These are phyloP conservation scores for Papilio aristodemus DNA, from an alignment of 1,140 invertebrate species.

Conservation along the genomic window DNA sequence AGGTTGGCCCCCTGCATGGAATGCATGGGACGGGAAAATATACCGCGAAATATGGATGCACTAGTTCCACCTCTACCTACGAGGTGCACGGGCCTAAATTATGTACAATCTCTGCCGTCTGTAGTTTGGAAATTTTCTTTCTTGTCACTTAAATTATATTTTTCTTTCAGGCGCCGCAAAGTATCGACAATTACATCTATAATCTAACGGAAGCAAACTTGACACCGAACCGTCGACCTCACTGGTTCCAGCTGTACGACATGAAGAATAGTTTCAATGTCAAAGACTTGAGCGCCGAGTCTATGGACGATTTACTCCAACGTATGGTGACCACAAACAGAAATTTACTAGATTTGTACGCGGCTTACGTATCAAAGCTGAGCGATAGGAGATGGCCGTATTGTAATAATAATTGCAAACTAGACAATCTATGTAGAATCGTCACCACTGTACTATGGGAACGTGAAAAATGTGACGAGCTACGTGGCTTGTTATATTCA, in stretches of 20 bases:
- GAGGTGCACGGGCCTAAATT: no score
- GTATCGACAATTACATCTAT: constrained; percentile 87
- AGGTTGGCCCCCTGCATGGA: no score
- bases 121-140: no score
- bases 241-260: constrained; percentile 86
- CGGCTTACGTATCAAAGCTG: constrained; percentile 81
- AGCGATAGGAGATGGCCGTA: constrained; percentile 73
- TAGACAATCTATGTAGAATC: constrained; percentile 81
- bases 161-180: constrained; percentile 82
- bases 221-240: constrained; percentile 76
- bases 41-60: no score
- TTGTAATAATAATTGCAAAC: constrained; percentile 82
- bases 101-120: no score
- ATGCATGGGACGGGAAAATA: no score
- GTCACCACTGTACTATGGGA: constrained; percentile 81
- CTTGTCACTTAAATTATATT: background rate
- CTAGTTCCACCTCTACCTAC: no score
- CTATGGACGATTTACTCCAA: constrained; percentile 77
- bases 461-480: constrained; percentile 79
- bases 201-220: constrained; percentile 89
- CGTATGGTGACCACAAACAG: constrained; percentile 74
- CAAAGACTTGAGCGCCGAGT: constrained; percentile 68
- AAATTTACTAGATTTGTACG: constrained; percentile 69
- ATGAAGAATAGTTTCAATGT: constrained; percentile 84
- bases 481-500: constrained; percentile 54